A percentile compares a stretch with the other conserved stretches of the same genome.
Evolutionary conservation across 2,888 invertebrate genomes (phyloP).

Genomic region (Siphlonurus alternatus): DNA sequence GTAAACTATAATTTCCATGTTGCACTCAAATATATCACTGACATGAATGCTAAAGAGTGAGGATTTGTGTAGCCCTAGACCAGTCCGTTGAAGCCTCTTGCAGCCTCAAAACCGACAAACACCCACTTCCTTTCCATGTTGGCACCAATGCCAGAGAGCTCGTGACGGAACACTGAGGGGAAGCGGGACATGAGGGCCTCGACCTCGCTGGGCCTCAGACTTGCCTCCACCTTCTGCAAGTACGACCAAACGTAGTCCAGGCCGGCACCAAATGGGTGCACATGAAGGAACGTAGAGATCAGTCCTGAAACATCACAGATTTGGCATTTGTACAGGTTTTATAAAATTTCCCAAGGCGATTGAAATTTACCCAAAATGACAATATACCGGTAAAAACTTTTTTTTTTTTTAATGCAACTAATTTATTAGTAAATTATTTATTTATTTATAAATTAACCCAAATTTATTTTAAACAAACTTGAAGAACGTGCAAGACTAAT

Average conservation of each 20-base stretch:
- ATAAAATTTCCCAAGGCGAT: no score
- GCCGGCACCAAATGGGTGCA: conserved; percentile 86
- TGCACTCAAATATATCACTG: no score
- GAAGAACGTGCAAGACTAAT: no score
- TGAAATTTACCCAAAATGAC: no score
- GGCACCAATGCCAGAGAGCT: conserved; percentile 64
- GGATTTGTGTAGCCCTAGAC: no score
- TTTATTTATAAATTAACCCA: no score
- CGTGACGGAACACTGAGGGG: conserved; percentile 61
- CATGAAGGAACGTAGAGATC: conserved; percentile 76
- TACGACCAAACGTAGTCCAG: conserved; percentile 83
- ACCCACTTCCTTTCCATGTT: conserved; percentile 76
- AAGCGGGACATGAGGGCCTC: conserved; percentile 62
- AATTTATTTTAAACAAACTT: no score
- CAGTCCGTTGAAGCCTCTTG: background rate
- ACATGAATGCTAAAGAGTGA: no score
- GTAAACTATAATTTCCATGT: no score
- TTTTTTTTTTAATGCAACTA: no score
- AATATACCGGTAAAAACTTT: no score
- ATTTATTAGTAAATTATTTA: no score
- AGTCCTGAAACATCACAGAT: conserved; percentile 32
- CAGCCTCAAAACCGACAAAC: conserved; percentile 47
- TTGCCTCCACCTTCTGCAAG: conserved; percentile 61
- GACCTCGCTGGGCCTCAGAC: conserved; percentile 53
- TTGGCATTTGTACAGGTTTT: background rate